These are phyloP conservation scores for Charina bottae DNA, from an alignment of 2,113 vertebrate genomes.

Conservation along the genomic window DNA sequence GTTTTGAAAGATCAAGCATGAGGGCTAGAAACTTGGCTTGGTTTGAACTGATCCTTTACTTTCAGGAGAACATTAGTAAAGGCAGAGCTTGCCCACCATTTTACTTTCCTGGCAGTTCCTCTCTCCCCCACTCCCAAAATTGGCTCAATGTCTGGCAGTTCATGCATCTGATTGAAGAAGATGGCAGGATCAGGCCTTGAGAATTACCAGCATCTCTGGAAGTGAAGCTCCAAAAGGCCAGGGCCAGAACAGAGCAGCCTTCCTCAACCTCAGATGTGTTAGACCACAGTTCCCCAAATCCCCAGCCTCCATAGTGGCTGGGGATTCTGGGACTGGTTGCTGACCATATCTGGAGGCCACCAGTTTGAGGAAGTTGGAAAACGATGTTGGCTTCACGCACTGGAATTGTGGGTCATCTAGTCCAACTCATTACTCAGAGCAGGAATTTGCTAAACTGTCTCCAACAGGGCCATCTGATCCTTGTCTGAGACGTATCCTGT, in stretches of 20 bases:
- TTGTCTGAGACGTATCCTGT: background rate
- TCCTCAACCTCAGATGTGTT: background rate
- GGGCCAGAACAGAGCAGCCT: background rate
- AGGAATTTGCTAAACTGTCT: background rate
- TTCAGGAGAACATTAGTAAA: background rate
- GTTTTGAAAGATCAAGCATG: background rate
- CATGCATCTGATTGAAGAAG: background rate
- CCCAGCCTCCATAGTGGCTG: background rate
- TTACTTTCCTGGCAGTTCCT: background rate
- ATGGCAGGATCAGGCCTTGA: background rate
- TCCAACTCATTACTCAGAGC: background rate
- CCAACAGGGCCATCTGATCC: background rate
- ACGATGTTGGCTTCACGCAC: background rate
- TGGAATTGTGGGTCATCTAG: background rate
- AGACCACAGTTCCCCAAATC: background rate
- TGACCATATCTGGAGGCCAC: background rate
- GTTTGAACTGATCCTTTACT: background rate
- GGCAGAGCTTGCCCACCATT: background rate
- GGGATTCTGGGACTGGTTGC: background rate
- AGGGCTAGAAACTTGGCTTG: background rate
- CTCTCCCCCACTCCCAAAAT: background rate
- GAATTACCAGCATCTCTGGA: background rate
- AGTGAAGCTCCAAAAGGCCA: background rate
- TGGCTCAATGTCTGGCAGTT: background rate
- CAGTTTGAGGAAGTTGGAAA: background rate